A percentile compares a stretch with the other conserved stretches of the same genome.
Conservation (phyloP, 2,888 invertebrate genomes). For the Mythimna vitellina region DNA sequence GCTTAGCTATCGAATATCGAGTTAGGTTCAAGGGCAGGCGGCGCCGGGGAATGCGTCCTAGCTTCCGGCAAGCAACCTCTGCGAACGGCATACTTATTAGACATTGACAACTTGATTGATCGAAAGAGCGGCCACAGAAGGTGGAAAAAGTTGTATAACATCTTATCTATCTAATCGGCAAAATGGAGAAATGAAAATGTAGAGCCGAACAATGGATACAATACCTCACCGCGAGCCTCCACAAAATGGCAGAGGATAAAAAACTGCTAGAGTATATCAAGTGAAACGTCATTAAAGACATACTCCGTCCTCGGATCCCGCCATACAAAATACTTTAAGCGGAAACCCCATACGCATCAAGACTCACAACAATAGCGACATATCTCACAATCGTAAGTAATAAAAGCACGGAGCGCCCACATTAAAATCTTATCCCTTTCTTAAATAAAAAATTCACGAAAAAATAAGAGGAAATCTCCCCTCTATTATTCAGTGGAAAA, state of each 20-base stretch:
- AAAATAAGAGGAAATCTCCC: conserved; percentile 88
- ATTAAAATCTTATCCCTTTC: conserved; percentile 91
- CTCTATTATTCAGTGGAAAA: conserved; percentile 87
- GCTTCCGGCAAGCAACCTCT: conserved; percentile 78
- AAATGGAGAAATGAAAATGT: conserved; percentile 15
- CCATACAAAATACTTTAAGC: conserved; percentile 89
- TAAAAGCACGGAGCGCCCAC: conserved; percentile 88
- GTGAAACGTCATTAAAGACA: conserved; percentile 84
- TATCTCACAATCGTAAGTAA: conserved; percentile 88
- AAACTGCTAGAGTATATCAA: conserved; percentile 68
- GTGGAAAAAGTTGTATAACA: not conserved
- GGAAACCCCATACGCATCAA: conserved; percentile 88
- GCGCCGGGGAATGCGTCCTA: conserved; percentile 81
- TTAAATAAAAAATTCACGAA: conserved; percentile 91
- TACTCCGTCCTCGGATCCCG: conserved; percentile 70
- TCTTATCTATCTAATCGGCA: conserved; percentile 11
- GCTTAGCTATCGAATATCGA: conserved; percentile 71
- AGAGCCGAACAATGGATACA: conserved; percentile 49
- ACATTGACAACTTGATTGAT: conserved; percentile 59
- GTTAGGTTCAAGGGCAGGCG: conserved; percentile 83
- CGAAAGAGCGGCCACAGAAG: conserved; percentile 25
- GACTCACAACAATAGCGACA: conserved; percentile 85
- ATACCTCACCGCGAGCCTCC: conserved; percentile 59
- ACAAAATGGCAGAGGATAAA: conserved; percentile 69
- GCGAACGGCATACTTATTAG: conserved; percentile 77